A percentile compares a stretch with the other conserved stretches of the same genome.
phyloP scores from a whole-genome alignment of 30 jellyfish, hydroid and myxozoan species.

The Aurelia sp. region DNA sequence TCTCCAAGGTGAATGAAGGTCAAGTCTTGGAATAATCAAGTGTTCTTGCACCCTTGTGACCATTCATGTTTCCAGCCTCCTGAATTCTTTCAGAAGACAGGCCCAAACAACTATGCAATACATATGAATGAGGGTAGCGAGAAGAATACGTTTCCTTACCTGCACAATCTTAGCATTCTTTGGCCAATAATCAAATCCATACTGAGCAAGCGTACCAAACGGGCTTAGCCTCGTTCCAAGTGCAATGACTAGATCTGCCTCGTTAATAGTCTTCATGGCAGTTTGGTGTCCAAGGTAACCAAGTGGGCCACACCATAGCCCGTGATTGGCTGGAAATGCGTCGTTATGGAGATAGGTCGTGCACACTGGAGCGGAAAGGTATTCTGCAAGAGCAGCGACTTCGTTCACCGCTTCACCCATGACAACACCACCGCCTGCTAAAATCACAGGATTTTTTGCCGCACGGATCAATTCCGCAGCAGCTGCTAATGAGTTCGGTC shows the following conservation, averaged over 20 bases:
- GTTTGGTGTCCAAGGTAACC: constrained; percentile 86
- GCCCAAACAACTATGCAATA: too few species aligned
- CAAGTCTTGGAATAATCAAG: too few species aligned
- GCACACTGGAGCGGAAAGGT: constrained; percentile 80
- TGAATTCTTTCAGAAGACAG: too few species aligned
- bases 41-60: too few species aligned
- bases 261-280: constrained; percentile 79
- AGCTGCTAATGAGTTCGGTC: constrained; percentile 61
- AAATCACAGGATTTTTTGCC: constrained; percentile 79
- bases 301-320: constrained; percentile 88
- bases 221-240: constrained; percentile 89
- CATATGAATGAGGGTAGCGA: too few species aligned
- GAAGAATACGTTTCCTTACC: not conserved
- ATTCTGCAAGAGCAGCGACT: constrained; percentile 64
- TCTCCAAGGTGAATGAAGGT: too few species aligned
- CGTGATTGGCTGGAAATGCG: constrained; percentile 83
- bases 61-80: too few species aligned
- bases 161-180: constrained; percentile 80
- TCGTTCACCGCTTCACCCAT: constrained; percentile 70
- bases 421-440: constrained; percentile 92
- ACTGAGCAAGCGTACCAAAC: constrained; percentile 81
- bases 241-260: constrained; percentile 85
- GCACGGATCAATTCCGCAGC: constrained; percentile 74
- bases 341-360: constrained; percentile 84
- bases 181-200: constrained; percentile 88